Percentiles rank a stretch among this genome's conserved stretches.
These are phyloP conservation scores for Phengaris alcon DNA, from an alignment of 2,888 invertebrate species.

Conservation along the genomic window DNA sequence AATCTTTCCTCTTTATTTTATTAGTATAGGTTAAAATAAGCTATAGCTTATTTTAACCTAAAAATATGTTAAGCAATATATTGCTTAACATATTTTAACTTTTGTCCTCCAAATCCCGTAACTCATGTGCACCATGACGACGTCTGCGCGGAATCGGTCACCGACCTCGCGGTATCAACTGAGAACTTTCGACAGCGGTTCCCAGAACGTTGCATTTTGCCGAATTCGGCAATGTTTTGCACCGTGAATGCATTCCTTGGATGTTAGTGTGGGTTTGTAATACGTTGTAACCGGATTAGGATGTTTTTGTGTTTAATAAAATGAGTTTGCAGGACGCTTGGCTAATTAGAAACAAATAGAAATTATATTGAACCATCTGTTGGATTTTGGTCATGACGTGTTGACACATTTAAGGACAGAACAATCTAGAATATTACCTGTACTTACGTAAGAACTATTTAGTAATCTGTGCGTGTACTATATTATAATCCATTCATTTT, in stretches of 20 bases:
- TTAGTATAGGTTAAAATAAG: no score
- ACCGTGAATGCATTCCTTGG: background rate
- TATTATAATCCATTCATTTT: no score
- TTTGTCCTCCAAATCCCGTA: background rate
- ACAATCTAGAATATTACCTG: no score
- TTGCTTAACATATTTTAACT: no score
- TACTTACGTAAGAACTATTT: no score
- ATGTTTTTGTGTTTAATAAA: background rate
- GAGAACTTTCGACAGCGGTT: background rate
- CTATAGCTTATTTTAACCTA: no score
- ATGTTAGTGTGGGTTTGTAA: background rate
- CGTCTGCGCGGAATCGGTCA: background rate
- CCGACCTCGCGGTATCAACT: background rate
- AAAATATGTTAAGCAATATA: no score
- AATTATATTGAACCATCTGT: background rate
- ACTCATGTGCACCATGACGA: background rate
- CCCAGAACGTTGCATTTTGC: background rate
- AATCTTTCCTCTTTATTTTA: no score
- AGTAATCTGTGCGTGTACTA: no score
- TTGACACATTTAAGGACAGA: no score
- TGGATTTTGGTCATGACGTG: background rate
- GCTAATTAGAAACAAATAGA: background rate
- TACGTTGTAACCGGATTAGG: background rate
- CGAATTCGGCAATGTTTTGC: constrained; percentile 6
- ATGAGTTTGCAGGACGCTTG: background rate